A percentile compares a stretch with the other conserved stretches of the same genome.
Evolutionary conservation across 35 echinoderm and acorn worm genomes (phyloP).

Genomic region (Heliocidaris erythrogramma): DNA sequence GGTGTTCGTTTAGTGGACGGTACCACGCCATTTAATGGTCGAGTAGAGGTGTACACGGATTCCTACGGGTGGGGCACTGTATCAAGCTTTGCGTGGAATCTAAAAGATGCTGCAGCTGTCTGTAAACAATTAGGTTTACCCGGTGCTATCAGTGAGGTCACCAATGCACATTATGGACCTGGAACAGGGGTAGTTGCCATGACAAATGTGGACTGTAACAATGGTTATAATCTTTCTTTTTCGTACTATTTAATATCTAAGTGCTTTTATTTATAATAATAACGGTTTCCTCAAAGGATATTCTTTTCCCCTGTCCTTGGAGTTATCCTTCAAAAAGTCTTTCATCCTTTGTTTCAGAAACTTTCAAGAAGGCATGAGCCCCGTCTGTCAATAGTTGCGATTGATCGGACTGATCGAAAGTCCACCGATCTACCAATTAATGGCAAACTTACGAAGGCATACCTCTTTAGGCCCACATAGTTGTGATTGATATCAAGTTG

Average conservation of each 20-base stretch:
- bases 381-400: too few species aligned
- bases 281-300: background rate
- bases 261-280: too few species aligned
- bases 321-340: background rate
- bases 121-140: constrained; percentile 60
- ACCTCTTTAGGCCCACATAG: too few species aligned
- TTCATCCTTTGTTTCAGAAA: background rate
- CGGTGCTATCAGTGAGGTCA: background rate
- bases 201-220: constrained; percentile 58
- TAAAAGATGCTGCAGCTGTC: constrained; percentile 49
- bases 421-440: background rate
- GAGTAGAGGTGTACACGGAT: constrained; percentile 68
- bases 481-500: too few species aligned
- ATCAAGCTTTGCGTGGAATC: constrained; percentile 52
- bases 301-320: background rate
- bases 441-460: background rate
- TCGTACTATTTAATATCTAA: background rate
- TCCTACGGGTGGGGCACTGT: constrained; percentile 58
- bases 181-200: constrained; percentile 47
- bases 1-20: constrained; percentile 72
- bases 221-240: background rate
- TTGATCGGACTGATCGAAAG: background rate
- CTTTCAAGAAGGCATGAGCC: background rate
- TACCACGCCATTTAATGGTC: constrained; percentile 51
- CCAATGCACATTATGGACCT: constrained; percentile 50